A percentile compares a stretch with the other conserved stretches of the same genome.
Evolutionary conservation across 2,888 invertebrate species (phyloP).

Genomic region (Idaea biselata): DNA sequence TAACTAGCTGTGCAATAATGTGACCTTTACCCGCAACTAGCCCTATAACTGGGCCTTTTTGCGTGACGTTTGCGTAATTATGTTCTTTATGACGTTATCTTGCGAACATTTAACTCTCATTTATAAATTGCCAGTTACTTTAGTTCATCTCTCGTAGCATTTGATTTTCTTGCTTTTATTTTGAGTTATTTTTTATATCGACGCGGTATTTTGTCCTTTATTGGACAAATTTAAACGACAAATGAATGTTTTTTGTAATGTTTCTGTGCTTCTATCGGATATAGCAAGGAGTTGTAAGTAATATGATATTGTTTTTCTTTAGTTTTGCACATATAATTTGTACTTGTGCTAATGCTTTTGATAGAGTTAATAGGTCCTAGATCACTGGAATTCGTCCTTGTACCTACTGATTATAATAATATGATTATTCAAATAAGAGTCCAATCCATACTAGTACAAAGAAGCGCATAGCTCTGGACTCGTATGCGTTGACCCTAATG

Average conservation of each 20-base stretch:
- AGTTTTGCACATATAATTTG: conserved; percentile 23
- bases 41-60: no score
- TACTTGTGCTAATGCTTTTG: conserved; percentile 17
- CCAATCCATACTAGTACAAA: no score
- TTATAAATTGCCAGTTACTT: background rate
- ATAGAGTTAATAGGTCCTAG: background rate
- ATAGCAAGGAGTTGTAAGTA: conserved; percentile 80
- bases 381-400: background rate
- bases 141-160: background rate
- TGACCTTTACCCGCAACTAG: no score
- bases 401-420: background rate
- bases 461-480: no score
- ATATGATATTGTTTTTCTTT: conserved; percentile 31
- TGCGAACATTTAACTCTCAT: background rate
- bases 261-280: conserved; percentile 66
- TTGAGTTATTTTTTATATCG: background rate
- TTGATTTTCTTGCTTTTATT: background rate
- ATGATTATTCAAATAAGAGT: no score
- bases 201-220: background rate
- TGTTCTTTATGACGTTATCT: background rate
- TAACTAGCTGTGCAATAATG: background rate
- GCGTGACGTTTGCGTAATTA: no score
- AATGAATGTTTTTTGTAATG: conserved; percentile 36
- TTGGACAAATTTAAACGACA: conserved; percentile 11
- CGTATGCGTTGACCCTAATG: no score